Conservation (phyloP, 2,888 invertebrate genomes). For the Sminthurinus aureus region DNA sequence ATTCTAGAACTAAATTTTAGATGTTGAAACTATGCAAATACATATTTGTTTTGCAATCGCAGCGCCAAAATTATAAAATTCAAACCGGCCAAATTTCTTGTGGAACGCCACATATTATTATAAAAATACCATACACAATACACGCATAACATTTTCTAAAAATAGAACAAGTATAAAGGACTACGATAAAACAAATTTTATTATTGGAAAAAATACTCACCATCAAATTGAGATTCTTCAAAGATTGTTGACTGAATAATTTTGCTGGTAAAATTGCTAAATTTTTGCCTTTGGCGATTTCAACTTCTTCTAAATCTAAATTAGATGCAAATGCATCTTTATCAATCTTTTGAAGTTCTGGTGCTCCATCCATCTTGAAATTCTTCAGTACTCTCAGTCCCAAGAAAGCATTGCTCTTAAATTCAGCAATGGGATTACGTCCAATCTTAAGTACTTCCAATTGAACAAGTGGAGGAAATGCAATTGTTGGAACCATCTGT, state of each 20-base stretch:
- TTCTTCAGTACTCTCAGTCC: constrained; percentile 79
- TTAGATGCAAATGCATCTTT: constrained; percentile 82
- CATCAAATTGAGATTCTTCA: constrained; percentile 75
- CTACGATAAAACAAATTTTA: too few relatives aligned
- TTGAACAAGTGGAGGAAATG: constrained; percentile 69
- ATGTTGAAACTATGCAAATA: too few relatives aligned
- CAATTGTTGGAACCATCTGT: constrained; percentile 74
- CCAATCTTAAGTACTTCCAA: constrained; percentile 83
- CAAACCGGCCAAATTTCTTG: too few relatives aligned
- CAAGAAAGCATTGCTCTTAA: constrained; percentile 76
- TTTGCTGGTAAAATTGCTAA: constrained; percentile 77
- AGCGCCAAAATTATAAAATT: too few relatives aligned
- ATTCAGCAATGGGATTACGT: constrained; percentile 78
- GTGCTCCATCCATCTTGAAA: constrained; percentile 80
- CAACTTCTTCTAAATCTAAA: constrained; percentile 79
- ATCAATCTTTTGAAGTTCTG: constrained; percentile 75
- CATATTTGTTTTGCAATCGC: too few relatives aligned
- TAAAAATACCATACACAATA: too few relatives aligned
- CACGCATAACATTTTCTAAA: too few relatives aligned
- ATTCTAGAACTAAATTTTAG: too few relatives aligned
- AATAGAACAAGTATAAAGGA: too few relatives aligned
- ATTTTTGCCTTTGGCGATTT: constrained; percentile 79
- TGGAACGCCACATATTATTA: too few relatives aligned
- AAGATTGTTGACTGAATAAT: constrained; percentile 77
- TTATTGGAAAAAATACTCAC: constrained; percentile 28